Base-by-base conservation (phyloP, 2,113 vertebrate genomes). In the Pontoporia blainvillei region DNA sequence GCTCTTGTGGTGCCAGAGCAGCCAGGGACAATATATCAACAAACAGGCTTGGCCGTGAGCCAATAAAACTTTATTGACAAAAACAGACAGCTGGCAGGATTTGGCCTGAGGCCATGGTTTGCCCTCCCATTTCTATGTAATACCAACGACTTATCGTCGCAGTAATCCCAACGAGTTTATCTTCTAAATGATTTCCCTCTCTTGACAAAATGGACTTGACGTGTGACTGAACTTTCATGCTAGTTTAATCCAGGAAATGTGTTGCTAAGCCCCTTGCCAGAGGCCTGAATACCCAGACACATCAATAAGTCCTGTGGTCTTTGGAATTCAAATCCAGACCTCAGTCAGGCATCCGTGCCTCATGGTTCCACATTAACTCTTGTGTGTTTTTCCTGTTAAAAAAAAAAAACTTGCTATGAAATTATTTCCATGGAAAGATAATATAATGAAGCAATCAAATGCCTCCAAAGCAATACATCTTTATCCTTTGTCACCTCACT, bases 31-130 rank as follows among this genome's bases (percentile, higher is more conserved):
- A 20, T 14, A 17, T 1, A 5, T 23, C 21, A 62, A 85, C 18
- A 13, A 54, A 39, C 5, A 36, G 5, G 14, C 4, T 0, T 52
- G n/a, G 34, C 73, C 44, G 5, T 46, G 69, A 62, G 41, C 59
- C 31, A 87, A 85, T 93, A 96, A 69, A 94, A 71, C 79, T 91
- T 85, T 79, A 90, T 46, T 92, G 36, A 85, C 6, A 94, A 82
- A 86, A 44, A 17, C 18, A 66, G 23, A 20, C 2, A 59, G 8
- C 46, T 13, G 75, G 36, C n/a, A 79, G 62, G 78, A 36, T 27
- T 52, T 25, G 4, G 34, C 36, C 67, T 20, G 14, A 27, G 18
- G 49, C 31, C 17, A 0, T 8, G 34, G 57, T 66, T 57, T 44
- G 10, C 27, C 49, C 20, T 82, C 34, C 52, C 41, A 4, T 8